These are phyloP conservation scores for Monopterus albus DNA, from an alignment of 2,113 vertebrate genomes.

Conservation along the genomic window DNA sequence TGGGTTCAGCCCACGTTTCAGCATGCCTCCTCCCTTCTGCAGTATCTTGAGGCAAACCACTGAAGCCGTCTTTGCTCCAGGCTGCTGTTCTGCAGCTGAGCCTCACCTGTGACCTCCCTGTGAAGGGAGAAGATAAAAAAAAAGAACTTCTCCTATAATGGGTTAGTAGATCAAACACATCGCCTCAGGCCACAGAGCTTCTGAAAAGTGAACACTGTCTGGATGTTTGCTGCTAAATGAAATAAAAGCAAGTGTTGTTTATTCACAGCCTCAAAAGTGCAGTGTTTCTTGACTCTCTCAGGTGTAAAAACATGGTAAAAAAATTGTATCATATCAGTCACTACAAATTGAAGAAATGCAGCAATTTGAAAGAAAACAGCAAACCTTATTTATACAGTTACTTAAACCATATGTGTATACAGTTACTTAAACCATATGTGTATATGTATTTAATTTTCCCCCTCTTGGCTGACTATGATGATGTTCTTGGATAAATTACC, in stretches of 20 bases:
- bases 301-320: too few species aligned
- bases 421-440: too few species aligned
- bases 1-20: neutral
- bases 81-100: constrained; percentile 32
- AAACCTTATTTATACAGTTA: too few species aligned
- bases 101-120: constrained; percentile 44
- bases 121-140: neutral
- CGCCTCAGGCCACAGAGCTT: constrained; percentile 29
- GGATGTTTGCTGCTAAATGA: constrained; percentile 14
- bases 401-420: too few species aligned
- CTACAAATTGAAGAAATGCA: too few species aligned
- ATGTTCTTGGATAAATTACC: neutral
- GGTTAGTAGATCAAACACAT: constrained; percentile 47
- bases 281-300: too few species aligned
- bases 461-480: too few species aligned
- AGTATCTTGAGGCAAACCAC: constrained; percentile 8
- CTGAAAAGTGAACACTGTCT: neutral
- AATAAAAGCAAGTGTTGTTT: constrained; percentile 13
- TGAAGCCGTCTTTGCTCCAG: neutral
- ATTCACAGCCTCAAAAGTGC: too few species aligned
- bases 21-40: constrained; percentile 4
- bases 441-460: too few species aligned
- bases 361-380: too few species aligned
- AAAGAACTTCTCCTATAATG: constrained; percentile 5
- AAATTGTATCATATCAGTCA: too few species aligned